Percentiles rank a stretch among this genome's conserved stretches.
These are phyloP conservation scores for Drosophila kepulauana DNA, from an alignment of 1,140 invertebrate genomes.

Conservation along the genomic window DNA sequence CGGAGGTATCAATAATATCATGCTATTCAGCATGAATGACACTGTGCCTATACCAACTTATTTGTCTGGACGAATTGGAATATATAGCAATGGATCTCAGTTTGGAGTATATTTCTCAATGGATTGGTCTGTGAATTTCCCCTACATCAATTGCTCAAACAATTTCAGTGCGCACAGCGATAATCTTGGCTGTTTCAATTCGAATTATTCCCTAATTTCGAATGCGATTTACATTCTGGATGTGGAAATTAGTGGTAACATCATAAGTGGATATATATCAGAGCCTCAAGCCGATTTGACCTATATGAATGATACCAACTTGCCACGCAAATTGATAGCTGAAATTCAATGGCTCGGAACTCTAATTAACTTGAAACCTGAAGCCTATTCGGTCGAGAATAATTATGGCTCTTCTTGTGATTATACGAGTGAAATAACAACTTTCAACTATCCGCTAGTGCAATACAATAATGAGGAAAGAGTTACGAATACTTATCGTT, in stretches of 20 bases:
- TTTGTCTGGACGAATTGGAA: neutral
- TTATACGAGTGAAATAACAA: neutral
- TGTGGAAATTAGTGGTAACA: neutral
- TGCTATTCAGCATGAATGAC: neutral
- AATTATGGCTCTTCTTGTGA: neutral
- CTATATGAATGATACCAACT: neutral
- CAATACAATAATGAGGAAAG: neutral
- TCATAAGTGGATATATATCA: too few species aligned
- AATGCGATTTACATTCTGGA: slow-evolving; percentile 37
- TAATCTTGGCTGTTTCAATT: slow-evolving; percentile 37
- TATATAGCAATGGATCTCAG: slow-evolving; percentile 1
- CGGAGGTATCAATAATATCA: neutral
- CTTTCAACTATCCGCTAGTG: neutral
- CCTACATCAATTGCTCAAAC: neutral
- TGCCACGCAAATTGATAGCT: neutral
- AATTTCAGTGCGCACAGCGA: too few species aligned
- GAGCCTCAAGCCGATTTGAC: neutral
- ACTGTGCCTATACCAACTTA: too few species aligned
- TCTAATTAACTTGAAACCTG: neutral
- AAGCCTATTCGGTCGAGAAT: neutral
- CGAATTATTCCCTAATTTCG: slow-evolving; percentile 21
- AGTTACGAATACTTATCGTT: too few species aligned
- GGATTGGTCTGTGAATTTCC: neutral
- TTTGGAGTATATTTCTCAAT: neutral
- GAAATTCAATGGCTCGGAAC: neutral